Conservation (phyloP, 1,140 invertebrate genomes). For the Lasioglossum albipes region DNA sequence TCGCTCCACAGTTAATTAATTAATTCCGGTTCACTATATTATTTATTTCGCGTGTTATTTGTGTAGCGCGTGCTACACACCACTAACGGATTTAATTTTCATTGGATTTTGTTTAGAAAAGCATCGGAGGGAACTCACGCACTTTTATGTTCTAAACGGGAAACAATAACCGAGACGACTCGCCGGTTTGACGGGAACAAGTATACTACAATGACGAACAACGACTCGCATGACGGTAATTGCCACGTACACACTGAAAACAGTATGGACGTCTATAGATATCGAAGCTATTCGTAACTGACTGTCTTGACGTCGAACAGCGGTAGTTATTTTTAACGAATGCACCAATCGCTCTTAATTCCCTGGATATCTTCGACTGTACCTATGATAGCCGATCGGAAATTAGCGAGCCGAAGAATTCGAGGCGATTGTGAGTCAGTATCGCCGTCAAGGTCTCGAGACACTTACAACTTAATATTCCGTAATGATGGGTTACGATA, state of each 20-base stretch:
- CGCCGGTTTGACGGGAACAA: background rate
- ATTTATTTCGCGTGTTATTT: too few relatives aligned
- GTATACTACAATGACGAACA: background rate
- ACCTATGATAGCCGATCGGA: background rate
- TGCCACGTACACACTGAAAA: constrained; percentile 1
- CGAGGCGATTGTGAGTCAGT: background rate
- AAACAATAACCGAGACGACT: background rate
- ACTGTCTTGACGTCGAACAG: constrained; percentile 7
- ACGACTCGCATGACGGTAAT: background rate
- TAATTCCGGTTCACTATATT: too few relatives aligned
- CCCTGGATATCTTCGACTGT: background rate
- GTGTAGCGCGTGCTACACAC: too few relatives aligned
- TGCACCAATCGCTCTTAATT: constrained; percentile 14
- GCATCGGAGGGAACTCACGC: too few relatives aligned
- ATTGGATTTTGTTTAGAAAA: too few relatives aligned
- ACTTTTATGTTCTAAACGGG: background rate
- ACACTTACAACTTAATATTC: background rate
- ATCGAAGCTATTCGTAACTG: background rate
- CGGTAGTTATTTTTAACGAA: constrained; percentile 15
- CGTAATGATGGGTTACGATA: background rate
- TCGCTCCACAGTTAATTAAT: too few relatives aligned
- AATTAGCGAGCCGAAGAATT: background rate
- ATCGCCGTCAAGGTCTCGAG: background rate
- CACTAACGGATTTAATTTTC: too few relatives aligned
- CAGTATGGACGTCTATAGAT: background rate